Percentiles rank a stretch among this genome's conserved stretches.
Conservation (phyloP, 2,113 vertebrate genomes). For the Lophius piscatorius region DNA sequence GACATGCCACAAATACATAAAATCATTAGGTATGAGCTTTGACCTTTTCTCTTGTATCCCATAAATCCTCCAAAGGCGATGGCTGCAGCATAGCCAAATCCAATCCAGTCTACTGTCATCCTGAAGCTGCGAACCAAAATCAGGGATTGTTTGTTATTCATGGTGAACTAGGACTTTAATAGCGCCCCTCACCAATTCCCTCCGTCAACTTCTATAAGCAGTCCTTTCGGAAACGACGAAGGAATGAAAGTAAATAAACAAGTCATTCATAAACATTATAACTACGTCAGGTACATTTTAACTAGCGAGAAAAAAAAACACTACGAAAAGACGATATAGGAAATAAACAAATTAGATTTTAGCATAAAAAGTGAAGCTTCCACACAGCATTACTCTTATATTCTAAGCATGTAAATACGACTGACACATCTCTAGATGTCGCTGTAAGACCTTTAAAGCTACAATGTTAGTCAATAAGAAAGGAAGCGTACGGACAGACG, state of each 20-base stretch:
- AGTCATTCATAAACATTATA: too few relatives aligned
- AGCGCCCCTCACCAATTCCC: too few relatives aligned
- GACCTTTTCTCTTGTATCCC: constrained; percentile 91
- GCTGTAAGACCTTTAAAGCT: constrained; percentile 4
- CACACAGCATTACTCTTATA: too few relatives aligned
- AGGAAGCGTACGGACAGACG: neutral
- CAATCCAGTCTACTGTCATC: constrained; percentile 90
- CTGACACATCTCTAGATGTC: constrained; percentile 11
- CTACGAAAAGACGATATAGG: too few relatives aligned
- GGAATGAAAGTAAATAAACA: too few relatives aligned
- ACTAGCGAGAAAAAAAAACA: too few relatives aligned
- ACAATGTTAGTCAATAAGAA: neutral
- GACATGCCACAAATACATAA: neutral
- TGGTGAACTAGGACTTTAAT: neutral
- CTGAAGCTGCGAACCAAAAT: constrained; percentile 23
- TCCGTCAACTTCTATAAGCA: too few relatives aligned
- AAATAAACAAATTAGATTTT: too few relatives aligned
- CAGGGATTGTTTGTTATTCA: neutral
- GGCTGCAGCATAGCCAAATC: constrained; percentile 88
- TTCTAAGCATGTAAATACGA: neutral
- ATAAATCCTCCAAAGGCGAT: constrained; percentile 86
- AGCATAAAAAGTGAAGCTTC: too few relatives aligned
- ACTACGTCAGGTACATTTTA: too few relatives aligned
- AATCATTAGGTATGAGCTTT: neutral
- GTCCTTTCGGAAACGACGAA: too few relatives aligned